Evolutionary conservation across 2,797 vertebrate species (phyloP), one percentile per base, ranked within the genome.

Genomic region (Taenioides sp.): DNA sequence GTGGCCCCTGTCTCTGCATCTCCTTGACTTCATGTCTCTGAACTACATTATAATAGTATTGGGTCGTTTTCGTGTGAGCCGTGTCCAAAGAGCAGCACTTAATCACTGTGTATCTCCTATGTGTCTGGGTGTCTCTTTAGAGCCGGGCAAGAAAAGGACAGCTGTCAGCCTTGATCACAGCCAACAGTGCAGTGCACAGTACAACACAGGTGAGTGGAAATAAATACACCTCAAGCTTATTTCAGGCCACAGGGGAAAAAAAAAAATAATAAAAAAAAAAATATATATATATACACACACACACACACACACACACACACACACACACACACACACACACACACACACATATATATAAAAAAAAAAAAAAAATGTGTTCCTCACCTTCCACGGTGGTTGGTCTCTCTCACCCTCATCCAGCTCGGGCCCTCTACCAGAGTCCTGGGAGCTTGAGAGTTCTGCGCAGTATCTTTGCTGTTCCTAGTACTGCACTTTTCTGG

Each of bases 101-200:
- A 18, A 28, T 74, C 74, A 27, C 34, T 78, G 49, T 72, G 72
- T 84, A n/a, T 65, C 27, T 50, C 52, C 1, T 67, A 11, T 58
- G 34, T 63, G 23, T 62, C 17, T 7, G n/a, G 54, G 54, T 43
- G 27, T 76, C 68, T 68, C 17, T 79, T 16, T 11, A 55, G 69
- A 69, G 63, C 22, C 71, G 47, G 52, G 65, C 28, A 72, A 22
- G 49, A 61, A 73, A 86, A 77, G 67, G 79, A 73, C 73, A 76
- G 69, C 79, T 83, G 82, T 81, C 86, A 82, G 25, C 16, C 67
- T 64, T 23, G 57, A 85, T 86, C 70, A 77, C 65, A 75, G 37
- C 65, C 61, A 74, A 54, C 16, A 65, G 66, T 64, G 71, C 18
- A 31, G 34, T 66, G 70, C 63, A 66, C 18, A 50, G 49, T 47